Evolutionary conservation across 2,888 invertebrate genomes (phyloP).

Genomic region (Campoplex nolae): DNA sequence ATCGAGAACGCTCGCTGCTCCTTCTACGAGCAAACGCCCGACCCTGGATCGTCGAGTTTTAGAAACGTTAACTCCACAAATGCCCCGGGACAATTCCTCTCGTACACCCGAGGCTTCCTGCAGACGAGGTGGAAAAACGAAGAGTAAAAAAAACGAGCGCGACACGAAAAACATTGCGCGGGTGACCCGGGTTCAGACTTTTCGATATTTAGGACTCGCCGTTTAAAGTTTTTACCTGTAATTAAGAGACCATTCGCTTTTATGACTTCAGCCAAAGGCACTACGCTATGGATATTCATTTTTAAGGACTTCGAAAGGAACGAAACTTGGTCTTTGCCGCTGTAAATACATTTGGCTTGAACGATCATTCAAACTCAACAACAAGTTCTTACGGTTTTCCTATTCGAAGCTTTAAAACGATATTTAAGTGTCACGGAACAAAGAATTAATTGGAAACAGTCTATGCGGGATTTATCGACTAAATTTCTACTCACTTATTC

Average conservation of each 20-base stretch:
- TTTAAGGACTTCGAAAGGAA: slow-evolving; percentile 45
- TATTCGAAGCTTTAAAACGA: not conserved
- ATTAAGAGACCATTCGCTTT: slow-evolving; percentile 71
- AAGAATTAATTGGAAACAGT: not conserved
- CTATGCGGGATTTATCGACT: not conserved
- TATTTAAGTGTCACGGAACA: not conserved
- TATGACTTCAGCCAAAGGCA: slow-evolving; percentile 51
- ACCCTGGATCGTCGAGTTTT: slow-evolving; percentile 82
- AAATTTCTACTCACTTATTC: not conserved
- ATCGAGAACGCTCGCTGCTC: slow-evolving; percentile 61
- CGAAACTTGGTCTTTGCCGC: slow-evolving; percentile 10
- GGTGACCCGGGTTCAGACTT: slow-evolving; percentile 52
- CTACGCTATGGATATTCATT: slow-evolving; percentile 49
- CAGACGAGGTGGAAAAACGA: slow-evolving; percentile 43
- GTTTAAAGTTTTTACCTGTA: slow-evolving; percentile 65
- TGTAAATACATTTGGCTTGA: slow-evolving; percentile 1
- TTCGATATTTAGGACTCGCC: slow-evolving; percentile 55
- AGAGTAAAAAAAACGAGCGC: slow-evolving; percentile 49
- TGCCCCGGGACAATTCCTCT: slow-evolving; percentile 80
- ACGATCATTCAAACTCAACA: not conserved
- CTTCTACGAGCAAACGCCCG: slow-evolving; percentile 60
- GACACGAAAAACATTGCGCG: slow-evolving; percentile 63
- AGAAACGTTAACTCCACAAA: slow-evolving; percentile 84
- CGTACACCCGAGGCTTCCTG: slow-evolving; percentile 55
- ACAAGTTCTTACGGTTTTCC: not conserved